These are phyloP conservation scores for Lordiphosa mommai DNA, from an alignment of 1,140 invertebrate genomes.

Conservation along the genomic window DNA sequence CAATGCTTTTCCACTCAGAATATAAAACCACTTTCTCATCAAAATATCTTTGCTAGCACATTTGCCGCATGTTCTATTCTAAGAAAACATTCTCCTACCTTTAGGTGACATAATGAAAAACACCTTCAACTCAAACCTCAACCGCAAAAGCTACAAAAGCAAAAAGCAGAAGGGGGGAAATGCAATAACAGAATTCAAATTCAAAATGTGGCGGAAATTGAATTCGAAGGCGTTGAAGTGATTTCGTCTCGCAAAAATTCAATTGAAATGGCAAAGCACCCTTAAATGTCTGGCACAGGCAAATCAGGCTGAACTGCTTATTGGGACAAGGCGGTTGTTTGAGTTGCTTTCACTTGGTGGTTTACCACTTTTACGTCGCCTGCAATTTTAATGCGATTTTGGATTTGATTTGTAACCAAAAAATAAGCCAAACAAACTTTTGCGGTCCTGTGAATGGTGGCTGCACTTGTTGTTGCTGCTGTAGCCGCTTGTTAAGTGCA, in stretches of 20 bases:
- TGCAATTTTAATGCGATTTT: slow-evolving; percentile 77
- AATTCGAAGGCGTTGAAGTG: slow-evolving; percentile 77
- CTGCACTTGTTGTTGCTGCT: slow-evolving; percentile 31
- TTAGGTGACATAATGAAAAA: slow-evolving; percentile 15
- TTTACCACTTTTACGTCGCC: slow-evolving; percentile 56
- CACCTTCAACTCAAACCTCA: slow-evolving; percentile 6
- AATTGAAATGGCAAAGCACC: slow-evolving; percentile 49
- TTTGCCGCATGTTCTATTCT: too few species aligned
- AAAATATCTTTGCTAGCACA: slow-evolving; percentile 12
- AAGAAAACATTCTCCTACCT: too few species aligned
- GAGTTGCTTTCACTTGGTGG: slow-evolving; percentile 37
- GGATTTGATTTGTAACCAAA: slow-evolving; percentile 76
- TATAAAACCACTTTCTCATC: slow-evolving; percentile 8
- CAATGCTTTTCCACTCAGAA: too few species aligned
- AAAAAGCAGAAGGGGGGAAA: slow-evolving; percentile 34
- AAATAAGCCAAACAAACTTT: slow-evolving; percentile 73
- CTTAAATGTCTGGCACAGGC: slow-evolving; percentile 45
- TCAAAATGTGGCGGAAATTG: slow-evolving; percentile 71
- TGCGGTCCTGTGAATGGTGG: slow-evolving; percentile 40
- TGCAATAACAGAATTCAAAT: slow-evolving; percentile 64
- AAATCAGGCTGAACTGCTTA: slow-evolving; percentile 21
- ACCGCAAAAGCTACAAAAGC: slow-evolving; percentile 8
- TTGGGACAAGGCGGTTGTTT: slow-evolving; percentile 40
- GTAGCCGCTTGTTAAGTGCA: slow-evolving; percentile 69
- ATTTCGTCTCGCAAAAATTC: slow-evolving; percentile 75